Percentiles rank a stretch among this genome's conserved stretches.
Evolutionary conservation across 2,888 invertebrate species (phyloP).

Genomic region (Drosophila pegasa): DNA sequence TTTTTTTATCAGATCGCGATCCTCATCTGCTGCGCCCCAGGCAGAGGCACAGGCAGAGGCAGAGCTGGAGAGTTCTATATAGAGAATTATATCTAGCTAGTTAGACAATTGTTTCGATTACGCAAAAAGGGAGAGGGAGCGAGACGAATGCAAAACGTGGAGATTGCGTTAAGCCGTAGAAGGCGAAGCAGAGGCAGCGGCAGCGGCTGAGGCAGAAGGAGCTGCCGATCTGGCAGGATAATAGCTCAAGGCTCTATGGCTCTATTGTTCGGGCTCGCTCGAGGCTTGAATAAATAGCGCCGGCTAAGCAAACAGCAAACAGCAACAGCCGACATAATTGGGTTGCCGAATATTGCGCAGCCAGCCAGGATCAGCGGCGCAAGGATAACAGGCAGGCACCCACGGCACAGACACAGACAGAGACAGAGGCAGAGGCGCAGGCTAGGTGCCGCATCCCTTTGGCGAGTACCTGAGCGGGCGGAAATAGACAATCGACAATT

Average conservation of each 20-base stretch:
- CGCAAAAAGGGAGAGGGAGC: conserved; percentile 42
- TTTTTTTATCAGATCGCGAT: conserved; percentile 46
- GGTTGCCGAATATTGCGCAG: conserved; percentile 76
- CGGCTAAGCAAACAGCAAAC: conserved; percentile 73
- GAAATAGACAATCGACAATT: conserved; percentile 78
- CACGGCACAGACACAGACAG: no score
- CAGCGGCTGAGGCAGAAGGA: no score
- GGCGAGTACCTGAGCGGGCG: conserved; percentile 30
- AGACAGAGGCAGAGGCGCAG: no score
- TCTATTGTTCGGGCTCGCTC: conserved; percentile 63
- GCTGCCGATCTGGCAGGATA: conserved; percentile 53
- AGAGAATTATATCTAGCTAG: neutral
- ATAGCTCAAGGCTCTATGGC: conserved; percentile 77
- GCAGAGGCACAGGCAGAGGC: neutral
- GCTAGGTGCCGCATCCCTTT: conserved; percentile 37
- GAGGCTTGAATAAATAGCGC: conserved; percentile 70
- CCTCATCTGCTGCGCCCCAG: conserved; percentile 48
- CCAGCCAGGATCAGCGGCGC: conserved; percentile 28
- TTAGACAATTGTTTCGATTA: conserved; percentile 73
- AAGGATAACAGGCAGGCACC: conserved; percentile 44
- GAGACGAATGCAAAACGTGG: conserved; percentile 55
- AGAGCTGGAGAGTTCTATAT: no score
- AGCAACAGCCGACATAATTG: conserved; percentile 56
- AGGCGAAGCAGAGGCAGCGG: no score
- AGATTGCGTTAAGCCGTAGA: conserved; percentile 40